Evolutionary conservation across 2,113 vertebrate species (phyloP).

Genomic region (Hydrochoerus hydrochaeris): DNA sequence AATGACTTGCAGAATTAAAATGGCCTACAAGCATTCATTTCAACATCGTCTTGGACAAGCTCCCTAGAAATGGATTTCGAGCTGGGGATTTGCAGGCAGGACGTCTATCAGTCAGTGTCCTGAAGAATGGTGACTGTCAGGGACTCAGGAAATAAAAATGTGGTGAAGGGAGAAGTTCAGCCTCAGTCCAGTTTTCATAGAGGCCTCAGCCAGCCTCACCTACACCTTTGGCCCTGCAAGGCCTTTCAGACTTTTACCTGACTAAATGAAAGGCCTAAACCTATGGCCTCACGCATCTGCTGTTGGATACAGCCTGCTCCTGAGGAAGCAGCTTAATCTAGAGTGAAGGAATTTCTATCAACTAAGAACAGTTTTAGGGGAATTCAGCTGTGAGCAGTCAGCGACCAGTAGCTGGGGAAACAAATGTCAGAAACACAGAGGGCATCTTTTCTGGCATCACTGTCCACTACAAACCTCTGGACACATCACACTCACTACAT

Average conservation of each 20-base stretch:
- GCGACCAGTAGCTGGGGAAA: neutral
- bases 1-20: neutral
- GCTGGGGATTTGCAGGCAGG: neutral
- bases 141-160: neutral
- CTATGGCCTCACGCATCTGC: neutral
- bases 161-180: neutral
- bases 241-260: neutral
- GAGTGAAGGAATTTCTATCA: neutral
- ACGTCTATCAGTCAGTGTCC: neutral
- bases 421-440: neutral
- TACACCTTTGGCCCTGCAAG: fast-evolving
- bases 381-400: neutral
- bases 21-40: neutral
- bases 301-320: neutral
- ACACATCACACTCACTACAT: neutral
- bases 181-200: neutral
- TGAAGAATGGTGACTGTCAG: neutral
- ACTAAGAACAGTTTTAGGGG: neutral
- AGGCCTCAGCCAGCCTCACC: neutral
- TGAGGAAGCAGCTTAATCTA: neutral
- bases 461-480: neutral
- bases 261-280: neutral
- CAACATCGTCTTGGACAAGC: neutral
- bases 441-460: neutral
- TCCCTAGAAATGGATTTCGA: neutral